Percentiles rank a stretch among this genome's conserved stretches.
phyloP scores from a whole-genome alignment of 2,797 vertebrate species.

The Onychomys arenicola region DNA sequence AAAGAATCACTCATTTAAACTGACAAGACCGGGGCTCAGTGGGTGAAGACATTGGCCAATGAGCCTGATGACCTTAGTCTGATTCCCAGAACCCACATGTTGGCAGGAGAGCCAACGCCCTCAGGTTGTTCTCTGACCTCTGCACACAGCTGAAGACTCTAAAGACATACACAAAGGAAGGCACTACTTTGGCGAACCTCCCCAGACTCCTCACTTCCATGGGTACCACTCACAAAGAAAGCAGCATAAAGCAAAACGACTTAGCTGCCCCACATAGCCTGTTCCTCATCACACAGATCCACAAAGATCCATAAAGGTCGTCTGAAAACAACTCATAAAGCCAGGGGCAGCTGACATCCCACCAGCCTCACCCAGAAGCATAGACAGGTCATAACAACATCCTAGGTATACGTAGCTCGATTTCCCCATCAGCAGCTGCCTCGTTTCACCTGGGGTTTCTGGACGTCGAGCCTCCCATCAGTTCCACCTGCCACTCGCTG shows the following conservation, averaged over 20 bases:
- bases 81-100: not conserved
- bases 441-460: slow-evolving; percentile 67
- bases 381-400: not conserved
- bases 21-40: not conserved
- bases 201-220: not conserved
- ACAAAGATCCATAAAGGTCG: not conserved
- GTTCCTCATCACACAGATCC: not conserved
- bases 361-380: not conserved
- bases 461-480: not conserved
- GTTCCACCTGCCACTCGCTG: slow-evolving; percentile 76
- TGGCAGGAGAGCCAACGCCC: no score
- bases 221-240: not conserved
- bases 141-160: not conserved
- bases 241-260: not conserved
- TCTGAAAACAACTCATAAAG: not conserved
- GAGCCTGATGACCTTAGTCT: not conserved
- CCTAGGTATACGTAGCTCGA: not conserved
- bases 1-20: not conserved
- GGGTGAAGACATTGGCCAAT: not conserved
- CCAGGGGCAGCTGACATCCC: not conserved
- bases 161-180: not conserved
- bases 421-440: not conserved
- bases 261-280: not conserved
- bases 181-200: not conserved
- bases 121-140: not conserved